Conservation (phyloP, 2,888 invertebrate genomes). For the Apamea epomidion region DNA sequence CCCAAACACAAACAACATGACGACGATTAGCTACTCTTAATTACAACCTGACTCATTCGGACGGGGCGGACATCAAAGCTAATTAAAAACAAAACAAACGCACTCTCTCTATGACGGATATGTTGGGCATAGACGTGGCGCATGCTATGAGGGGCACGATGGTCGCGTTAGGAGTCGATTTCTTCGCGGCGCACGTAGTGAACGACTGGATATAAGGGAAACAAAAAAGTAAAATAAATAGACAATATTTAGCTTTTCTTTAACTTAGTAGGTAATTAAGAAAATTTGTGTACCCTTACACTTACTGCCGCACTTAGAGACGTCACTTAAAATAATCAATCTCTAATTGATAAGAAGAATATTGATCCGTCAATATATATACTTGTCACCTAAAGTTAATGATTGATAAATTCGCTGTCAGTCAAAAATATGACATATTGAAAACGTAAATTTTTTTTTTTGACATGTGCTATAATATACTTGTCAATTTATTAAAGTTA, state of each 20-base stretch:
- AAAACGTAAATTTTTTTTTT: not conserved
- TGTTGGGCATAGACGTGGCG: conserved; percentile 60
- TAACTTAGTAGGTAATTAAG: not conserved
- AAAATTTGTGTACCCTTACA: too few relatives aligned
- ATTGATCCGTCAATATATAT: not conserved
- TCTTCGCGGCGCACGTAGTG: conserved; percentile 30
- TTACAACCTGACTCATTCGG: conserved; percentile 53
- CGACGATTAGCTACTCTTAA: conserved; percentile 46
- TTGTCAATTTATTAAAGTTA: not conserved
- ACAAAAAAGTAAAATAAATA: conserved; percentile 24
- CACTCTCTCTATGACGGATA: conserved; percentile 75
- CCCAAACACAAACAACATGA: conserved; percentile 31
- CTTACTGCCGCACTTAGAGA: not conserved
- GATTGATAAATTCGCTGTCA: not conserved
- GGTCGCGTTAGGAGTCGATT: conserved; percentile 71
- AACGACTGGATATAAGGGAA: conserved; percentile 21
- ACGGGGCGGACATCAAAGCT: conserved; percentile 28
- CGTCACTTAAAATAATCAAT: not conserved
- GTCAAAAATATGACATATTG: not conserved
- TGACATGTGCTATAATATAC: not conserved
- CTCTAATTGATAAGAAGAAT: not conserved
- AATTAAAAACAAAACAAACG: conserved; percentile 55
- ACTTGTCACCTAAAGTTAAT: not conserved
- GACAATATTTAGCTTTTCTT: not conserved
- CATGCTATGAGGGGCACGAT: conserved; percentile 18